Base-by-base conservation (phyloP, 1,140 invertebrate genomes). In the Drosophila pectinifera region DNA sequence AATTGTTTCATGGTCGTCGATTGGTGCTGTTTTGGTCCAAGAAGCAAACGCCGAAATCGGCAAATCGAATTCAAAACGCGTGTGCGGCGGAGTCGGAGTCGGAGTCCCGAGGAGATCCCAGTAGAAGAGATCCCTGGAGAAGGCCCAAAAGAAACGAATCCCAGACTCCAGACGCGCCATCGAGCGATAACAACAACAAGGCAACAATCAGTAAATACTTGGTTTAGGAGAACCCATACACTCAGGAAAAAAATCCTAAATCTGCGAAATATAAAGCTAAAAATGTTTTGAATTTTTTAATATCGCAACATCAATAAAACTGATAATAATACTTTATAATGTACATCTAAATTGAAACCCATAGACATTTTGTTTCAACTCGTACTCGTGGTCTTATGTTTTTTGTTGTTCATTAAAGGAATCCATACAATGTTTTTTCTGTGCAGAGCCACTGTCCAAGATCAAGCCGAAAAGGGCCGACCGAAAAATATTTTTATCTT, bases 401-500 rank as follows among this genome's bases (percentile, higher is more conserved):
- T 18, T 18, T 16, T 4, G 4, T 20, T 24, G 1, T 11, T 26
- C 8, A 8, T 22, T 20, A 11, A 8, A 10, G 0, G 31, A 22
- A 11, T 5, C 0, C 0, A 6, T 5, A 18, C 2, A 3, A 0
- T n/a, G n/a, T n/a, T 16, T 13, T 46, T 65, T 65, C 2, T 65
- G 64, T 68, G 61, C 24, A 36, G 13, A 67, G 42, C 74, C 79
- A 75, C 83, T 78, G 82, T 86, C 61, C 83, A 48, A 68, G 36
- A 55, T 45, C 43, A 45, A 51, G 67, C 67, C 69, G 76, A 82
- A 89, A 88, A 88, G 84, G 80, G 76, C 84, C 70, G 61, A 57
- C 63, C 64, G 67, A 88, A 80, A 72, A 89, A 88, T 88, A 88
- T 89, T 89, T 88, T 88, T 89, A 88, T 88, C 84, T 88, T 88